Evolutionary conservation across 2,888 invertebrate species (phyloP), one percentile per base, ranked within the genome.

Genomic region (Sicus ferrugineus): DNA sequence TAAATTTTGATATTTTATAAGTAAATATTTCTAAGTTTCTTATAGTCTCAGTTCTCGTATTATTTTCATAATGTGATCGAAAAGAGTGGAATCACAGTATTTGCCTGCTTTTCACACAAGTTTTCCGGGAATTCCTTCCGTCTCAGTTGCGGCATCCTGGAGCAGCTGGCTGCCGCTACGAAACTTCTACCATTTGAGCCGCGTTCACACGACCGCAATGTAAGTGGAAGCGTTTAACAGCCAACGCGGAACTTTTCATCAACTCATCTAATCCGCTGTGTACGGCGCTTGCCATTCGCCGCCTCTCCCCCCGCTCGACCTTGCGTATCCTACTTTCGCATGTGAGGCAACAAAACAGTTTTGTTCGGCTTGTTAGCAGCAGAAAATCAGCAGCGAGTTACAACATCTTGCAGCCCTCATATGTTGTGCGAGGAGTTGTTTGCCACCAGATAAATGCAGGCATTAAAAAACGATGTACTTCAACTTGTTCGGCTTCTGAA

Each of bases 181-280:
- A 63, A 63, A 63, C n/a, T 28, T 63, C 48, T 19, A 19, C 6
- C 63, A 63, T 50, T 64, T n/a, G 31, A 52, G 31, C 50, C 64
- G 26, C 34, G 26, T 64, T 64, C 52, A 68, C 69, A 58, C 31
- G 59, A 69, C 64, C 63, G 6, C 69, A 69, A 54, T 48, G 31
- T n/a, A 65, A 69, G 66, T 69, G 65, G 7, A 9, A 66, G 59
- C 69, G 61, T 52, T 50, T 54, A 65, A 61, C 48, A 50, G 46
- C n/a, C 5, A 48, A 23, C 42, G 48, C 58, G 2, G 30, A 64
- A 69, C 69, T 69, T 69, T 69, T 50, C 56, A 9, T 31, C 52
- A 68, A 21, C 46, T n/a, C 46, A 16, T 46, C 5, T 46, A 14
- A 34, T 14, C 42, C 5, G 42, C 4, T n/a, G 38, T 42, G 9